Base-by-base conservation (phyloP, 2,797 vertebrate genomes). In the Sardinella longiceps region DNA sequence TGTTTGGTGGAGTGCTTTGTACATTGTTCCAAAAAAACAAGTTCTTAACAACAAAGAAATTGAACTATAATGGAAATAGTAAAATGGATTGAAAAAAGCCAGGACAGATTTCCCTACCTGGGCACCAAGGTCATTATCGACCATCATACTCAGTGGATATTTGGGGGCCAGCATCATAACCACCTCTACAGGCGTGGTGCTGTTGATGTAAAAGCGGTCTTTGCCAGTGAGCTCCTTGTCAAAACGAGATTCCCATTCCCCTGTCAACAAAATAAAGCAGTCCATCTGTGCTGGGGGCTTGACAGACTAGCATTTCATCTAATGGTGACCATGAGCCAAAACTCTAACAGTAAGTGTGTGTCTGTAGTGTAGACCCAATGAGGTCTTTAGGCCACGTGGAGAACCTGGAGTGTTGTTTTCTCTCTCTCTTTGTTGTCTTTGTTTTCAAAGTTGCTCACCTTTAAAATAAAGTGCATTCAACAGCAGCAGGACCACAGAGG, bases 391-490 rank as follows among this genome's bases (percentile, higher is more conserved):
- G 20, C 53, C 25, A 5, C 0, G n/a, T 60, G 12, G 60, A 66
- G 5, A 25, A 30, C 25, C 60, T 30, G 60, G 60, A 20, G 23
- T 4, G 20, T 20, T 56, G 53, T 5, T 23, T 0, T 23, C 53
- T 23, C 18, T 23, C 5, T 56, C n/a, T n/a, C n/a, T 53, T 20
- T 20, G 18, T 53, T 20, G 4, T 28, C 10, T 28, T 28, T 63
- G 14, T n/a, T 6, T 11, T 12, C 1, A 10, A 45, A 33, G n/a
- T 18, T 43, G 30, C 91, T 91, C 90, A 97, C 97, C 97, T 82
- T 96, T 97, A 87, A 98, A 98, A 85, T 98, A 94, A 84, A 98
- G 91, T 2, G 96, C 97, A 0, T 96, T 98, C 85, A 98, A 95
- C 82, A 99, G 93, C 90, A 99, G 94, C 81, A 98, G 89, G 86